phyloP scores from a whole-genome alignment of 2,113 vertebrate species.

The Cyprinodon brontotheroides region DNA sequence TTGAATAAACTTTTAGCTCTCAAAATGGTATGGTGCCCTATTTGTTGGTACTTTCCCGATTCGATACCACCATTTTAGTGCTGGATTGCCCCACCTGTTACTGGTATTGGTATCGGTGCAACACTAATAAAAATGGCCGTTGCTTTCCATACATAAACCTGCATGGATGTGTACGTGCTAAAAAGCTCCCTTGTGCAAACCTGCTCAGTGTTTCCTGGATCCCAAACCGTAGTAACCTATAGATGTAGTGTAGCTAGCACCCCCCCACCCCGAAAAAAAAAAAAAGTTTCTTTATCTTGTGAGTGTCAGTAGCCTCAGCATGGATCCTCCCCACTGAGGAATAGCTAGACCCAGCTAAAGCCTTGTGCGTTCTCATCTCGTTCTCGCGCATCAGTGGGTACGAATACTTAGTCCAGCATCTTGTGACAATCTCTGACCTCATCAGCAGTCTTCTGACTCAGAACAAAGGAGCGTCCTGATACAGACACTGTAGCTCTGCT shows the following conservation, averaged over 20 bases:
- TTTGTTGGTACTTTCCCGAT: too few relatives aligned
- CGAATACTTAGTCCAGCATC: slow-evolving; percentile 53
- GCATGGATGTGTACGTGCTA: slow-evolving; percentile 75
- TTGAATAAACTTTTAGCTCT: too few relatives aligned
- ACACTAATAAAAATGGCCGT: slow-evolving; percentile 11
- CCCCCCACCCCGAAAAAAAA: background rate
- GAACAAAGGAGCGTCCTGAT: slow-evolving; percentile 63
- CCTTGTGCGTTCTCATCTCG: slow-evolving; percentile 9
- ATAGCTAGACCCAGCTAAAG: background rate
- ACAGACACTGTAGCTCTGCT: slow-evolving; percentile 34
- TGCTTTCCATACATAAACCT: slow-evolving; percentile 66
- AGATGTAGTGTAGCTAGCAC: slow-evolving; percentile 35
- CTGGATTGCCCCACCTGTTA: too few relatives aligned
- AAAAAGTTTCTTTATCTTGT: slow-evolving; percentile 28
- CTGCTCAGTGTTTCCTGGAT: slow-evolving; percentile 48
- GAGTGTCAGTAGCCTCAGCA: slow-evolving; percentile 21
- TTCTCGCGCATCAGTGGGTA: slow-evolving; percentile 32
- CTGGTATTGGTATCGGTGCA: too few relatives aligned
- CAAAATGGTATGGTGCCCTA: too few relatives aligned
- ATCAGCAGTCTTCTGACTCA: slow-evolving; percentile 52
- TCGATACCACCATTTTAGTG: too few relatives aligned
- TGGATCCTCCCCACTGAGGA: slow-evolving; percentile 21
- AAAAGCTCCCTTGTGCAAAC: slow-evolving; percentile 54
- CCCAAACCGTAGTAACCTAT: slow-evolving; percentile 50
- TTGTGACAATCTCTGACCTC: slow-evolving; percentile 76